Conservation (phyloP, 2,797 vertebrate genomes). For the Esox masquinongy region DNA sequence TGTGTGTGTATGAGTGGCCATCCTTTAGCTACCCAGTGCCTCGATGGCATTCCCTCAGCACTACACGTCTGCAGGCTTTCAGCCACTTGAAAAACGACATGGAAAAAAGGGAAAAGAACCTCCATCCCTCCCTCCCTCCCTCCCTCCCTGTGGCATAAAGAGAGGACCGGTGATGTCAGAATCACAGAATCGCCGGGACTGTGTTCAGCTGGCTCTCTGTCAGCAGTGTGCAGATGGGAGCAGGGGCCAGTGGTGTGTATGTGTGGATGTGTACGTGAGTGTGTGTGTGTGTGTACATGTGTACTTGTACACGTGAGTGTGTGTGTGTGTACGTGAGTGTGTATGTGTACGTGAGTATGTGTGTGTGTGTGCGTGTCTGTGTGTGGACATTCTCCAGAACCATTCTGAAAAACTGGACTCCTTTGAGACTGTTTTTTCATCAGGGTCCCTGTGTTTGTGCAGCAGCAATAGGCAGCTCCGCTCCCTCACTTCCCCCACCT, state of each 20-base stretch:
- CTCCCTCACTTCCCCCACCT: constrained; percentile 19
- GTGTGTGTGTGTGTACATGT: background rate
- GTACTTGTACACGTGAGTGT: background rate
- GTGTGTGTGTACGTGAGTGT: constrained; percentile 44
- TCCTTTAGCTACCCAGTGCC: constrained; percentile 19
- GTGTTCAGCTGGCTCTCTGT: constrained; percentile 57
- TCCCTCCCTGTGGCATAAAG: constrained; percentile 40
- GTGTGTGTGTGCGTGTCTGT: constrained; percentile 1
- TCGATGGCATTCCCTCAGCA: constrained; percentile 52
- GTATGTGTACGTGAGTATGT: background rate
- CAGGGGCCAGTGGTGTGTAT: background rate
- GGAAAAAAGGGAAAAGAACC: background rate
- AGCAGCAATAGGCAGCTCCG: constrained; percentile 16
- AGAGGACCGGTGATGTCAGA: constrained; percentile 65
- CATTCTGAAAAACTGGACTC: constrained; percentile 51
- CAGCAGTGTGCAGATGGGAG: constrained; percentile 29
- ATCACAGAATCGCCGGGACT: constrained; percentile 61
- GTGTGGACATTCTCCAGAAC: constrained; percentile 63
- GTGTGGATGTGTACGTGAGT: background rate
- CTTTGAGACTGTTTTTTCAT: constrained; percentile 23
- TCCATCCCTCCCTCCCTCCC: background rate
- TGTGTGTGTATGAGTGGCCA: constrained; percentile 42
- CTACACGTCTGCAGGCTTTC: constrained; percentile 48
- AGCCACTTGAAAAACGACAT: constrained; percentile 25
- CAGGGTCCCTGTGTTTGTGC: constrained; percentile 39